Conservation (phyloP, 2,888 invertebrate genomes). For the Gandaritis pyraliata region DNA sequence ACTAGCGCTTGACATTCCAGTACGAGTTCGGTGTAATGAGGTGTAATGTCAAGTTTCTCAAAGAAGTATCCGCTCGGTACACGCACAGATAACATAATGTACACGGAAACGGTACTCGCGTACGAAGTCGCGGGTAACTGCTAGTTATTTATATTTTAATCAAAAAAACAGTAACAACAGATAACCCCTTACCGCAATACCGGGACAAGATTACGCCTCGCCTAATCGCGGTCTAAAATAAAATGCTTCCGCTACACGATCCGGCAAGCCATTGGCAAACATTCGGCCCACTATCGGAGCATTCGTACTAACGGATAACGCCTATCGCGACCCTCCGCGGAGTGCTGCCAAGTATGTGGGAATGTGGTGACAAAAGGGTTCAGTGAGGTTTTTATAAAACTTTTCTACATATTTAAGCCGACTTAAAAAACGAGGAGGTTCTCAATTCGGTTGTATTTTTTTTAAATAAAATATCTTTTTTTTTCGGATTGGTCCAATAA, state of each 20-base stretch:
- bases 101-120: too few species aligned
- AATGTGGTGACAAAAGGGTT: conserved; percentile 23
- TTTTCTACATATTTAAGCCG: neutral
- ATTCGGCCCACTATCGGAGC: conserved; percentile 42
- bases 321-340: conserved; percentile 38
- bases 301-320: conserved; percentile 43
- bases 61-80: too few species aligned
- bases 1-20: too few species aligned
- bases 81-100: too few species aligned
- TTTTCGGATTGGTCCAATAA: too few species aligned
- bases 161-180: neutral
- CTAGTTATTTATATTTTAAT: too few species aligned
- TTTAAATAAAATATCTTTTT: too few species aligned
- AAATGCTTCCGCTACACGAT: conserved; percentile 38
- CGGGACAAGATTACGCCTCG: conserved; percentile 19
- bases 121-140: too few species aligned
- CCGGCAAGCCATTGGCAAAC: conserved; percentile 43
- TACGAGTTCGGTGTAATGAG: too few species aligned
- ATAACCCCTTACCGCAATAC: conserved; percentile 1
- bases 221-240: conserved; percentile 39
- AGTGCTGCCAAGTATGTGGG: conserved; percentile 29
- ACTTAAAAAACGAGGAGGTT: too few species aligned
- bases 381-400: neutral
- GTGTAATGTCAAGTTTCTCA: too few species aligned
- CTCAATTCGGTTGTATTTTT: too few species aligned